A percentile compares a stretch with the other conserved stretches of the same genome.
phyloP scores from a whole-genome alignment of 2,888 invertebrate species.

The Torymus tubicola region DNA sequence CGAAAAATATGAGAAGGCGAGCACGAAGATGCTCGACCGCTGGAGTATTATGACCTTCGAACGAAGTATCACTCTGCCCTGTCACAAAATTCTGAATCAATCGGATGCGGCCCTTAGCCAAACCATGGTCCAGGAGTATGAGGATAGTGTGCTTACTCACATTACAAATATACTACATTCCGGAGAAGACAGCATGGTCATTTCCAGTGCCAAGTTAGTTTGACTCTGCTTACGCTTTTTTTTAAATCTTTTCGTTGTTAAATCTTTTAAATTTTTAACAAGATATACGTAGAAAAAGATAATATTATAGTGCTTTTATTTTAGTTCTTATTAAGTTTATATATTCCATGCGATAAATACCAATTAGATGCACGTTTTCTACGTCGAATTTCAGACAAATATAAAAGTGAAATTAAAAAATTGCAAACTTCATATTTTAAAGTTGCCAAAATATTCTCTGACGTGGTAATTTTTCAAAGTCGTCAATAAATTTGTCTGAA shows the following conservation, averaged over 20 bases:
- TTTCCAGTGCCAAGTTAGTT: constrained; percentile 84
- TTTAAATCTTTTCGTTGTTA: not conserved
- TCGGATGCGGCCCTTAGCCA: constrained; percentile 79
- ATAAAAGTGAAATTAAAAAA: too few relatives aligned
- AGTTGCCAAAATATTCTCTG: too few relatives aligned
- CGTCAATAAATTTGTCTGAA: too few relatives aligned
- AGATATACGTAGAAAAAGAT: too few relatives aligned
- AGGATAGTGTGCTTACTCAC: constrained; percentile 87
- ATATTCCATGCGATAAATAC: too few relatives aligned
- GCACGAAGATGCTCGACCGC: constrained; percentile 97
- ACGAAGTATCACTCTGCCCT: constrained; percentile 82
- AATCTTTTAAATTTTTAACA: not conserved
- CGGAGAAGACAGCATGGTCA: constrained; percentile 84
- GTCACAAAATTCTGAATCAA: constrained; percentile 76
- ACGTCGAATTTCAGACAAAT: too few relatives aligned
- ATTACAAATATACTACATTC: constrained; percentile 91
- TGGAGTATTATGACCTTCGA: constrained; percentile 98
- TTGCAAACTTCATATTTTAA: too few relatives aligned
- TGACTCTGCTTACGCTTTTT: too few relatives aligned
- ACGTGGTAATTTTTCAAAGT: too few relatives aligned
- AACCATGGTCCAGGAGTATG: constrained; percentile 83
- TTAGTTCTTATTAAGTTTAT: too few relatives aligned
- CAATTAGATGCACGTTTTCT: too few relatives aligned
- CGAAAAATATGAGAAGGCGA: constrained; percentile 96
- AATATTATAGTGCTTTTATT: too few relatives aligned